Evolutionary conservation across 2,113 vertebrate species (phyloP).

Genomic region (Datnioides undecimradiatus): DNA sequence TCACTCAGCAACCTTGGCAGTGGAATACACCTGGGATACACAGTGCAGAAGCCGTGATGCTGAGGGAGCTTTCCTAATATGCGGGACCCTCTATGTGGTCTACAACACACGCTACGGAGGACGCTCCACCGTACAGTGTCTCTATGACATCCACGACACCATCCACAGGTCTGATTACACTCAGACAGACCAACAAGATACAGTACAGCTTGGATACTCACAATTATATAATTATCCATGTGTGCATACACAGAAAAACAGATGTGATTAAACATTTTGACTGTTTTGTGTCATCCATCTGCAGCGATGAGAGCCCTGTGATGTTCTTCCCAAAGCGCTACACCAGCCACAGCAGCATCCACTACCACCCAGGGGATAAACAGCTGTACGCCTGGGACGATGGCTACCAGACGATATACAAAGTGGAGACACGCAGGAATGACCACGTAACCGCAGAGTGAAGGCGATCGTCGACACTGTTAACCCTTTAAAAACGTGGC

Average conservation of each 20-base stretch:
- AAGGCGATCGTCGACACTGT: not conserved
- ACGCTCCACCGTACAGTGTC: slow-evolving; percentile 88
- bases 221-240: not conserved
- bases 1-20: slow-evolving; percentile 77
- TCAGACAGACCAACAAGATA: not conserved
- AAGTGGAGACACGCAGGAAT: slow-evolving; percentile 82
- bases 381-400: slow-evolving; percentile 95
- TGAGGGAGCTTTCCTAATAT: slow-evolving; percentile 92
- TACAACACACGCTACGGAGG: slow-evolving; percentile 89
- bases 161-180: slow-evolving; percentile 71
- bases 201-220: not conserved
- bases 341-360: slow-evolving; percentile 89
- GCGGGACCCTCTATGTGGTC: slow-evolving; percentile 92
- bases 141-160: slow-evolving; percentile 89
- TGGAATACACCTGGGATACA: slow-evolving; percentile 92
- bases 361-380: slow-evolving; percentile 91
- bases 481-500: not conserved
- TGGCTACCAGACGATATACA: slow-evolving; percentile 94
- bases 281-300: not conserved
- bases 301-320: slow-evolving; percentile 74
- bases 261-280: not conserved
- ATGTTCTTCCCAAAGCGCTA: slow-evolving; percentile 91
- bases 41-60: slow-evolving; percentile 88
- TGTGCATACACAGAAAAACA: not conserved
- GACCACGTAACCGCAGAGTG: slow-evolving; percentile 21